These are phyloP conservation scores for Lonchura striata DNA, from an alignment of 2,113 vertebrate species.

Conservation along the genomic window DNA sequence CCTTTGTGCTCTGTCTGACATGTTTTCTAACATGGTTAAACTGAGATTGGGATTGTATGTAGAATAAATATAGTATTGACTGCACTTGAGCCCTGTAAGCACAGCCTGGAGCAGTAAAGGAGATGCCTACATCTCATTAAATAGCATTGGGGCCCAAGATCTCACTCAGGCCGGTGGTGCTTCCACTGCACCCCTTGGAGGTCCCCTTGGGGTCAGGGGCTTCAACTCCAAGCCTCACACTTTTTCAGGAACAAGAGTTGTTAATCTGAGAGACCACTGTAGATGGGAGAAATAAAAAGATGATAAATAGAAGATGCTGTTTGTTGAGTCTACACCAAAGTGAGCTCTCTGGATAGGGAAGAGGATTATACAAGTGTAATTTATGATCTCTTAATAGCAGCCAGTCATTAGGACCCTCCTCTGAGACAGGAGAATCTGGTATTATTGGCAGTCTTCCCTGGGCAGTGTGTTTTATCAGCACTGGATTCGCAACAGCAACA, in stretches of 20 bases:
- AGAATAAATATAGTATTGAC: neutral
- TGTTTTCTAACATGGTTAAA: neutral
- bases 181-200: neutral
- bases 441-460: neutral
- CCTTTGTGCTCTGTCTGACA: neutral
- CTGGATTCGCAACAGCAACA: neutral
- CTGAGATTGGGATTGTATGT: neutral
- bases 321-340: neutral
- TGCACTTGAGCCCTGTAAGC: neutral
- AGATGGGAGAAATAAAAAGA: no score
- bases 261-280: neutral
- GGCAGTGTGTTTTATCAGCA: neutral
- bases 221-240: neutral
- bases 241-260: neutral
- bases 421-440: neutral
- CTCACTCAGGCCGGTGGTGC: neutral
- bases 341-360: neutral
- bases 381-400: neutral
- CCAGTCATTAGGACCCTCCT: neutral
- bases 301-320: neutral
- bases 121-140: neutral
- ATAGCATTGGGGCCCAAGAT: neutral
- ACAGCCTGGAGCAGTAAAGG: neutral
- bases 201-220: neutral
- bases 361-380: neutral